Percentiles rank a stretch among this genome's conserved stretches.
Conservation (phyloP, 2,113 vertebrate genomes). For the Chaetodon trifascialis region DNA sequence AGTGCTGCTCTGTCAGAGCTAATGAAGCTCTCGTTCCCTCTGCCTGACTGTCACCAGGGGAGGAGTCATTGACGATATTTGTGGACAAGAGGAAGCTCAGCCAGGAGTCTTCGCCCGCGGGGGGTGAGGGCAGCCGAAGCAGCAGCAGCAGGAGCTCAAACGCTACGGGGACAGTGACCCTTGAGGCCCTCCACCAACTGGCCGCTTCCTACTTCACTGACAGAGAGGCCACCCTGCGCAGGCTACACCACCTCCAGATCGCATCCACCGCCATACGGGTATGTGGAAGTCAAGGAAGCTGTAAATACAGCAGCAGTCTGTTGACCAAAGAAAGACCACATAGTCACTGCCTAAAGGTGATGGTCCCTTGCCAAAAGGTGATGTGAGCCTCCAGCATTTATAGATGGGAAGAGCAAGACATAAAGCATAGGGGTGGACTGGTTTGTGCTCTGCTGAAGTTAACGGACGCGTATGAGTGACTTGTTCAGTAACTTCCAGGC, state of each 20-base stretch:
- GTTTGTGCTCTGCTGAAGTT: constrained; percentile 4
- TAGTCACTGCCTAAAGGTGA: constrained; percentile 19
- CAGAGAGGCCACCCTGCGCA: constrained; percentile 86
- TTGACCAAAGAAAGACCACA: constrained; percentile 4
- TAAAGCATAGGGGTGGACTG: background rate
- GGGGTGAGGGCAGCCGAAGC: constrained; percentile 22
- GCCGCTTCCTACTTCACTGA: constrained; percentile 89
- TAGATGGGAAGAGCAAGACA: background rate
- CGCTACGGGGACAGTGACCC: constrained; percentile 75
- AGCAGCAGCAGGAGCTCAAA: constrained; percentile 63
- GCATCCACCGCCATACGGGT: constrained; percentile 87
- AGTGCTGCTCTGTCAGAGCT: constrained; percentile 71
- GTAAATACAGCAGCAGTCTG: constrained; percentile 14
- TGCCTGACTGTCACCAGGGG: constrained; percentile 79
- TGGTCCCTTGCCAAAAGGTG: constrained; percentile 29
- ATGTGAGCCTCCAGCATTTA: constrained; percentile 16
- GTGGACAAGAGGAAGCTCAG: constrained; percentile 87
- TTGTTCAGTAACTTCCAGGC: background rate
- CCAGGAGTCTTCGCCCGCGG: constrained; percentile 67
- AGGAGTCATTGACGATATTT: constrained; percentile 88
- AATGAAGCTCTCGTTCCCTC: constrained; percentile 66
- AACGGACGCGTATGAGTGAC: background rate
- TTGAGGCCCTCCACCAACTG: constrained; percentile 87
- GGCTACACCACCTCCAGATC: constrained; percentile 88
- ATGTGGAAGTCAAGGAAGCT: constrained; percentile 39